These are phyloP conservation scores for Platorchestia sp. DNA, from an alignment of 1,140 invertebrate genomes.

Conservation along the genomic window DNA sequence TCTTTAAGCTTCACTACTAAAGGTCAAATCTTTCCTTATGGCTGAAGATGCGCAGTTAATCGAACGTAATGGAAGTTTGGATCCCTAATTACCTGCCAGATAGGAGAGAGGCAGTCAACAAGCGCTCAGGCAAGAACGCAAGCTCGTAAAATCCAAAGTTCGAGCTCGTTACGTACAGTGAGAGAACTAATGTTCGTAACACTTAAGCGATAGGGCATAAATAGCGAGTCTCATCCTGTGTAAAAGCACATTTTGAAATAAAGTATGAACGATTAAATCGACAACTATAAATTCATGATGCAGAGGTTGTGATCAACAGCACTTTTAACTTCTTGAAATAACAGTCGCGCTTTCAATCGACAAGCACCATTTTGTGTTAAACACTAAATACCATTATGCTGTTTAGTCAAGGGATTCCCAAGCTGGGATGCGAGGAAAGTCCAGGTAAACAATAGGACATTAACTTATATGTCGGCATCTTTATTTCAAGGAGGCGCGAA, in stretches of 20 bases:
- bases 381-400: not conserved
- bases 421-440: no score
- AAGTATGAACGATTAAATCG: not conserved
- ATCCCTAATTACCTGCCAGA: not conserved
- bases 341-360: not conserved
- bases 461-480: no score
- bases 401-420: no score
- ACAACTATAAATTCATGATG: not conserved
- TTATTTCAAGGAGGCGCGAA: no score
- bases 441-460: no score
- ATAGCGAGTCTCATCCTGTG: not conserved
- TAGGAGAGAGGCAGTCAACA: not conserved
- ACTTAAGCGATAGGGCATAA: not conserved
- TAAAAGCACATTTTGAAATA: not conserved
- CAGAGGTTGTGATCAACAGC: not conserved
- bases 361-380: not conserved
- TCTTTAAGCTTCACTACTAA: not conserved
- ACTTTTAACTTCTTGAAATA: not conserved
- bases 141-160: not conserved
- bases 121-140: not conserved
- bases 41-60: not conserved
- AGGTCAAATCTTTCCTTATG: not conserved
- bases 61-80: constrained; percentile 6
- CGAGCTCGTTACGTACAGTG: not conserved
- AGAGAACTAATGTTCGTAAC: not conserved